Conservation (phyloP, 2,888 invertebrate genomes). For the Drosophila vallismaia region DNA sequence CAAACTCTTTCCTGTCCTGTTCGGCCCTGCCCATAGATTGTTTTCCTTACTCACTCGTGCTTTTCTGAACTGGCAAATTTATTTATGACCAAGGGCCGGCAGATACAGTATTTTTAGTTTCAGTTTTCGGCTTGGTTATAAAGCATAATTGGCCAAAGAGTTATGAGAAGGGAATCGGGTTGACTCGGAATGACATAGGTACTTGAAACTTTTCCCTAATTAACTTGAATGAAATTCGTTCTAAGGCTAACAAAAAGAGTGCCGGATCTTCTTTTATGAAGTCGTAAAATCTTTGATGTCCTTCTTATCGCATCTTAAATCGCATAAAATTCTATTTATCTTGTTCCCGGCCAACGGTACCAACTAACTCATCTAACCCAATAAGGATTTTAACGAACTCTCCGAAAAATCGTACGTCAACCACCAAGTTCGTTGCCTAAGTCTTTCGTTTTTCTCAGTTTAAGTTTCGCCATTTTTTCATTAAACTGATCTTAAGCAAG, state of each 20-base stretch:
- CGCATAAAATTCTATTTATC: slow-evolving; percentile 12
- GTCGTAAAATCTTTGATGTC: slow-evolving; percentile 11
- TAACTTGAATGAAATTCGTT: slow-evolving; percentile 23
- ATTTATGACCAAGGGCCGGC: slow-evolving; percentile 64
- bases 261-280: neutral
- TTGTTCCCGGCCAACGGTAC: slow-evolving; percentile 15
- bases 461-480: slow-evolving; percentile 1
- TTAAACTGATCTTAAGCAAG: slow-evolving; percentile 40
- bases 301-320: slow-evolving; percentile 11
- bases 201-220: slow-evolving; percentile 24
- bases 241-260: slow-evolving; percentile 1
- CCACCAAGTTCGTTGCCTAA: slow-evolving; percentile 19
- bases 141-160: slow-evolving; percentile 66
- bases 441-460: slow-evolving; percentile 5
- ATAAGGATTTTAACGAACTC: slow-evolving; percentile 3
- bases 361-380: neutral
- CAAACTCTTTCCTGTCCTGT: slow-evolving; percentile 31
- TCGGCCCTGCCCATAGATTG: slow-evolving; percentile 71
- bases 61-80: slow-evolving; percentile 60
- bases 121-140: slow-evolving; percentile 52
- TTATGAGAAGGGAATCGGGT: slow-evolving; percentile 56
- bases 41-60: slow-evolving; percentile 24
- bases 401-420: neutral
- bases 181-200: slow-evolving; percentile 48
- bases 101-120: slow-evolving; percentile 65